phyloP scores from a whole-genome alignment of 2,888 invertebrate genomes.

The Watsonalla binaria region DNA sequence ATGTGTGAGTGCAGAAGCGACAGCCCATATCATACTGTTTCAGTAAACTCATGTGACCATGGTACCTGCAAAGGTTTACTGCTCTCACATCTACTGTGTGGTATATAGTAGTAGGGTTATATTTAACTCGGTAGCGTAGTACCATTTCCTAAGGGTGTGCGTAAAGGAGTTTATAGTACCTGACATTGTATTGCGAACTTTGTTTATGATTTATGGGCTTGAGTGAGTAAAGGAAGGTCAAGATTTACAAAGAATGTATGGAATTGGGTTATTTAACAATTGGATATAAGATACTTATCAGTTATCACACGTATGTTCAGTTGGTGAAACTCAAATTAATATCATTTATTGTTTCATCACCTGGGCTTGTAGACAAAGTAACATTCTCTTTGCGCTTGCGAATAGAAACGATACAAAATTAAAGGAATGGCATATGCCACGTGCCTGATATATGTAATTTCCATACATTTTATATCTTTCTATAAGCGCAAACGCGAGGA shows the following conservation, averaged over 20 bases:
- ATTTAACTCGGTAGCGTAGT: conserved; percentile 44
- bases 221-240: conserved; percentile 36
- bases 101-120: conserved; percentile 34
- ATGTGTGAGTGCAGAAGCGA: too few species aligned
- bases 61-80: neutral
- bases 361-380: too few species aligned
- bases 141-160: conserved; percentile 23
- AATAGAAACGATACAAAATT: too few species aligned
- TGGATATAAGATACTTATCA: conserved; percentile 3
- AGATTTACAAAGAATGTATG: conserved; percentile 14
- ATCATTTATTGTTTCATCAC: too few species aligned
- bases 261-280: conserved; percentile 16
- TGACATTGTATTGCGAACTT: conserved; percentile 26
- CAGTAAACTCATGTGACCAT: too few species aligned
- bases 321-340: too few species aligned
- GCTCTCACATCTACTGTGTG: conserved; percentile 6
- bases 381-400: too few species aligned
- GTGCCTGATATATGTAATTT: too few species aligned
- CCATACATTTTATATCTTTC: too few species aligned
- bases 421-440: too few species aligned
- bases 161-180: conserved; percentile 26
- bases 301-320: neutral
- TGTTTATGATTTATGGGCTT: conserved; percentile 24
- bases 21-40: too few species aligned
- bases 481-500: too few species aligned